These are phyloP conservation scores for Pinna nobilis DNA, from an alignment of 1,140 invertebrate genomes.

Conservation along the genomic window DNA sequence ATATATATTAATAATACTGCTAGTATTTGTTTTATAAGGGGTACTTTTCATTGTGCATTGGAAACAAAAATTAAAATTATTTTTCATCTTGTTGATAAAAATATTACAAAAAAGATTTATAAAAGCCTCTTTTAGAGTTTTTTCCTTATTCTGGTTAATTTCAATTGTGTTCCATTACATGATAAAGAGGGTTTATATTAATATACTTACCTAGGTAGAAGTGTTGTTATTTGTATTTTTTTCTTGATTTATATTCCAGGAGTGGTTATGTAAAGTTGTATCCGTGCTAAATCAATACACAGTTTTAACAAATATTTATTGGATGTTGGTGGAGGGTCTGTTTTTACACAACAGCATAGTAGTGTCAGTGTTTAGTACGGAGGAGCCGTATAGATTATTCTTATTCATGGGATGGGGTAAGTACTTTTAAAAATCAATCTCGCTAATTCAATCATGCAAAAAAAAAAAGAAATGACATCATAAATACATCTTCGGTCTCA, in stretches of 20 bases:
- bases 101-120: too few relatives aligned
- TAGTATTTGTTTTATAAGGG: too few relatives aligned
- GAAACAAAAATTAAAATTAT: too few relatives aligned
- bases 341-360: conserved; percentile 82
- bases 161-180: not conserved
- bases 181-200: not conserved
- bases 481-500: too few relatives aligned
- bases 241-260: conserved; percentile 69
- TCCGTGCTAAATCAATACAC: conserved; percentile 83
- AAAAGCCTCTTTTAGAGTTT: not conserved
- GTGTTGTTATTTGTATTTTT: not conserved
- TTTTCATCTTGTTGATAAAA: too few relatives aligned
- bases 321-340: conserved; percentile 89
- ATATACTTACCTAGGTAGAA: too few relatives aligned
- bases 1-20: too few relatives aligned
- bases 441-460: too few relatives aligned
- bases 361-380: conserved; percentile 68
- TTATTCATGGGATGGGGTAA: conserved; percentile 73
- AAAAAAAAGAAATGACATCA: too few relatives aligned
- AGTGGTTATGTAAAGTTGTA: conserved; percentile 84
- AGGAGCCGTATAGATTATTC: conserved; percentile 68
- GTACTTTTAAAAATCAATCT: too few relatives aligned
- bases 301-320: conserved; percentile 85
- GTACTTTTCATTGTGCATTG: too few relatives aligned
- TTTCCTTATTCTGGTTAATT: not conserved